Conservation (phyloP, 2,888 invertebrate genomes). For the Synanthedon andrenaeformis region DNA sequence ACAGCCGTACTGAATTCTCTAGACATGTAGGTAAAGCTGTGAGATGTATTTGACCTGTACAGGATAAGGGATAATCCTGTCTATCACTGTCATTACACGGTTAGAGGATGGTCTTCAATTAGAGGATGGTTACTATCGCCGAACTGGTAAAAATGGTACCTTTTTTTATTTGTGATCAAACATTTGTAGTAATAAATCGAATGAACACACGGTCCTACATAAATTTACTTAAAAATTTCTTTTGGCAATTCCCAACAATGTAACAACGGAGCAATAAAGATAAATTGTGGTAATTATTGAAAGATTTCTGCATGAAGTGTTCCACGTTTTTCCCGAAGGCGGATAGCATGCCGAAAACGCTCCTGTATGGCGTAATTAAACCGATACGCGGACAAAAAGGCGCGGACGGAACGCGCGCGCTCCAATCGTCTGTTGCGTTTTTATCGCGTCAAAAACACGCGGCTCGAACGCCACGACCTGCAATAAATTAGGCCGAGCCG, state of each 20-base stretch:
- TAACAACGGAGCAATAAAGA: neutral
- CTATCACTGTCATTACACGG: too few species aligned
- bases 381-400: conserved; percentile 50
- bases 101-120: too few species aligned
- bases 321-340: neutral
- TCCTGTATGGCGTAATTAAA: conserved; percentile 57
- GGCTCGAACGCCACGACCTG: conserved; percentile 40
- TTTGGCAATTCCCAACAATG: neutral
- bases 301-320: neutral
- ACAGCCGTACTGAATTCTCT: too few species aligned
- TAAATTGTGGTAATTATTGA: neutral
- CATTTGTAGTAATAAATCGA: too few species aligned
- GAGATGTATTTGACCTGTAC: too few species aligned
- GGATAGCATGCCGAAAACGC: conserved; percentile 5
- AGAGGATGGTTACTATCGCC: too few species aligned
- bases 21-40: too few species aligned
- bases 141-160: too few species aligned
- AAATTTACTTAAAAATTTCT: neutral
- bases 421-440: conserved; percentile 38
- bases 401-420: conserved; percentile 32
- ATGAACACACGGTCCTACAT: too few species aligned
- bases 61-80: too few species aligned
- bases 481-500: conserved; percentile 63
- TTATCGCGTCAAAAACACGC: conserved; percentile 55
- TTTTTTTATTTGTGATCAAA: too few species aligned